These are phyloP conservation scores for Thamnaconus septentrionalis DNA, from an alignment of 2,113 vertebrate genomes.

Conservation along the genomic window DNA sequence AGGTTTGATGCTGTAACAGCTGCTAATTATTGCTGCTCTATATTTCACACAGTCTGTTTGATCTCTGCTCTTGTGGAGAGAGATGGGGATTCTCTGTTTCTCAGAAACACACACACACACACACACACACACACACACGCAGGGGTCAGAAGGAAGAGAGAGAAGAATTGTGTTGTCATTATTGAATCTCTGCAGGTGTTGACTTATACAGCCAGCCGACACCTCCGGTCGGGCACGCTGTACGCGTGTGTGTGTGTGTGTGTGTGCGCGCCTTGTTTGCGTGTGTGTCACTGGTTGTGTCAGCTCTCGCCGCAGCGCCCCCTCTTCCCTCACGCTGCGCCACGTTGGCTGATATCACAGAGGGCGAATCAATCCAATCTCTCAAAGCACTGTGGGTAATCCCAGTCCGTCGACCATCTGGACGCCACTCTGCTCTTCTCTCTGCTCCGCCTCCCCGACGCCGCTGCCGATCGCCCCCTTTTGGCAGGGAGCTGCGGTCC, in stretches of 20 bases:
- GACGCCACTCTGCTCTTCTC: slow-evolving; percentile 52
- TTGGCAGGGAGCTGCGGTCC: slow-evolving; percentile 42
- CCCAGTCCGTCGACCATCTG: slow-evolving; percentile 64
- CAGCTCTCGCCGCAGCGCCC: slow-evolving; percentile 21
- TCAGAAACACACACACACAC: slow-evolving; percentile 22
- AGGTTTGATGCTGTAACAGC: slow-evolving; percentile 75
- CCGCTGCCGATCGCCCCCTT: slow-evolving; percentile 58
- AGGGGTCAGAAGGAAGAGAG: slow-evolving; percentile 65
- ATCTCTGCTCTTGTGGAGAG: slow-evolving; percentile 71
- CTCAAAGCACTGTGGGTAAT: slow-evolving; percentile 66
- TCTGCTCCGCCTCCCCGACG: slow-evolving; percentile 44
- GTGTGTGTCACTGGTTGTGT: slow-evolving; percentile 46
- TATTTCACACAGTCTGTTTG: slow-evolving; percentile 79
- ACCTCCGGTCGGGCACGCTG: slow-evolving; percentile 33
- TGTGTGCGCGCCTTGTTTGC: slow-evolving; percentile 34
- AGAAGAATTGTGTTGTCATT: slow-evolving; percentile 56
- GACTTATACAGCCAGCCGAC: slow-evolving; percentile 38
- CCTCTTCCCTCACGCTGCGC: slow-evolving; percentile 1
- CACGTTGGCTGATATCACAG: slow-evolving; percentile 44
- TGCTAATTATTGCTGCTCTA: slow-evolving; percentile 80
- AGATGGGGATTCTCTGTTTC: slow-evolving; percentile 59
- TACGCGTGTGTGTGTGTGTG: slow-evolving; percentile 15
- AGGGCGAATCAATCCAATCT: slow-evolving; percentile 71
- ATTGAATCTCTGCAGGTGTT: slow-evolving; percentile 44
- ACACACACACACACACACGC: slow-evolving; percentile 19